A percentile compares a stretch with the other conserved stretches of the same genome.
phyloP scores from a whole-genome alignment of 2,797 vertebrate genomes.

The Danio choprae region DNA sequence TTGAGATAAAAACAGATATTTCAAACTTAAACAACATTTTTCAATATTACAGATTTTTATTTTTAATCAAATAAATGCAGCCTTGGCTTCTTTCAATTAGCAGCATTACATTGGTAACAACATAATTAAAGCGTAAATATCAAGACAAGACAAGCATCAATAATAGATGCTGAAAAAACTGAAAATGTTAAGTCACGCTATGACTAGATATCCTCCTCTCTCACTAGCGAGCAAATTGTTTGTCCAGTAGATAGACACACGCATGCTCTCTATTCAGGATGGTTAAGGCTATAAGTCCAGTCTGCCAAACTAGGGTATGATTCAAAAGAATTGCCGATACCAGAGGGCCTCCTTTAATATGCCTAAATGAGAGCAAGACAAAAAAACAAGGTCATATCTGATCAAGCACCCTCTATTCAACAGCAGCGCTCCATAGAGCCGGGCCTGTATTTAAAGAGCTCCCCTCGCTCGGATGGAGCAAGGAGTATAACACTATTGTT shows the following conservation, averaged over 20 bases:
- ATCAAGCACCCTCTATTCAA: conserved; percentile 74
- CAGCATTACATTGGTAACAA: no score
- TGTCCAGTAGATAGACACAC: not conserved
- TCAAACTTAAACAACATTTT: no score
- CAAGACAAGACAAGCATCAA: no score
- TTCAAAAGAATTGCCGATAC: conserved; percentile 59
- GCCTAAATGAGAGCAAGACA: conserved; percentile 73
- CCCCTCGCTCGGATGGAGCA: conserved; percentile 62
- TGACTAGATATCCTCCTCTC: not conserved
- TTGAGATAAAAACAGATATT: no score
- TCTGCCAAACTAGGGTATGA: conserved; percentile 55
- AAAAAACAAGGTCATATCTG: conserved; percentile 78
- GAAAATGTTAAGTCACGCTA: not conserved
- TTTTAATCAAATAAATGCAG: no score
- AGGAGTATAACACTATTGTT: conserved; percentile 72
- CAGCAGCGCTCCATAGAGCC: conserved; percentile 72
- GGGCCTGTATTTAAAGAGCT: conserved; percentile 70
- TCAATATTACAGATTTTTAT: no score
- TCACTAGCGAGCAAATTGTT: not conserved
- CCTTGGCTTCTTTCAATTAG: no score
- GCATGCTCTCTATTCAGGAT: conserved; percentile 27
- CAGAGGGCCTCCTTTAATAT: conserved; percentile 67
- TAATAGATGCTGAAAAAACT: no score
- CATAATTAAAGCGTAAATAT: no score
- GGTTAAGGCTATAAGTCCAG: conserved; percentile 21